These are phyloP conservation scores for Drosophila punjabiensis DNA, from an alignment of 1,140 invertebrate genomes.

Conservation along the genomic window DNA sequence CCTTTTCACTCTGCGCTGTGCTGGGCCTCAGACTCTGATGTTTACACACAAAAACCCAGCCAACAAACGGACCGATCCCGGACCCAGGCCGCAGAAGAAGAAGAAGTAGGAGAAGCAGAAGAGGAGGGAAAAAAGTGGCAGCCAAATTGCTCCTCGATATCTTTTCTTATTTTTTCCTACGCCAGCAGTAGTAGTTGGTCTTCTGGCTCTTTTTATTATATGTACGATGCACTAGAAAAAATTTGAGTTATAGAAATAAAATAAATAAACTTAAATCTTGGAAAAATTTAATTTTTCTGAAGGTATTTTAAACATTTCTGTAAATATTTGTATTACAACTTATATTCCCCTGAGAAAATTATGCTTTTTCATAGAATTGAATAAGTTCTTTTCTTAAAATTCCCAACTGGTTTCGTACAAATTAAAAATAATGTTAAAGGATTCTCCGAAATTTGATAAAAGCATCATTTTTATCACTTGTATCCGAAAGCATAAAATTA, in stretches of 20 bases:
- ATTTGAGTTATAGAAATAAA: neutral
- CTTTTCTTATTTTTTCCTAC: constrained; percentile 70
- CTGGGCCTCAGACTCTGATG: constrained; percentile 53
- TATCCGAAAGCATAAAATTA: too few species aligned
- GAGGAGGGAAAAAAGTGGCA: constrained; percentile 68
- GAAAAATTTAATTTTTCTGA: neutral
- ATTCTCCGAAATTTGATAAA: too few species aligned
- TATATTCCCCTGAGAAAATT: too few species aligned
- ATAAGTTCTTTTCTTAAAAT: neutral
- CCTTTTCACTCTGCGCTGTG: constrained; percentile 63
- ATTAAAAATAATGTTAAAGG: too few species aligned
- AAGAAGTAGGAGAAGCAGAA: constrained; percentile 6
- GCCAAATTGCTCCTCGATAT: constrained; percentile 84
- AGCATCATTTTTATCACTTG: too few species aligned
- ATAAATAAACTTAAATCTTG: too few species aligned
- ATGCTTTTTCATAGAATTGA: neutral
- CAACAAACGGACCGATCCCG: constrained; percentile 50
- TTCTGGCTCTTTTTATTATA: constrained; percentile 56
- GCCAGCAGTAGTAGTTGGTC: constrained; percentile 70
- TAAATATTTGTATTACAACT: neutral
- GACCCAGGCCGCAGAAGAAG: constrained; percentile 21
- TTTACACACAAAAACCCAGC: constrained; percentile 72
- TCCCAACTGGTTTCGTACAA: neutral
- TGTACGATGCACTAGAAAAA: constrained; percentile 25
- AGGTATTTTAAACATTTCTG: neutral